Base-by-base conservation (phyloP, 2,888 invertebrate species). In the Aphidius colemani region DNA sequence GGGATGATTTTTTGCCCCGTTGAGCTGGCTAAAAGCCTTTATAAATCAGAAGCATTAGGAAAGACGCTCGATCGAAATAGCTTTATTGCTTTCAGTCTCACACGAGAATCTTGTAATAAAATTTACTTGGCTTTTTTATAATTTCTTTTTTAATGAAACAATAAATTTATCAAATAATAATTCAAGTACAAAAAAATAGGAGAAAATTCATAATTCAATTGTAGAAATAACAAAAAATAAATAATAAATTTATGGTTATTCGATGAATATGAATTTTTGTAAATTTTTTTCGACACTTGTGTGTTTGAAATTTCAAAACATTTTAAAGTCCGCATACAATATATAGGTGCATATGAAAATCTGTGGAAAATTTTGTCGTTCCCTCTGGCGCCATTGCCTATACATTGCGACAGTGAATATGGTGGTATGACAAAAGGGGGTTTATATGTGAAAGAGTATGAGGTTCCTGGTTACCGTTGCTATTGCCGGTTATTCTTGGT, bases 21-120 rank as follows among this genome's bases (percentile, higher is more conserved):
- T 50, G 57, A 49, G 63, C 61, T 75, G 70, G 76, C 80, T 82
- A 81, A 82, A 82, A 82, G 82, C 81, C 74, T 72, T 75, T 78
- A 82, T 82, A 82, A 82, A 82, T 82, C 82, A 81, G 73, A 73
- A 74, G 74, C 74, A 9, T 30, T 30, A 59, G 53, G 67, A 69
- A 65, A 68, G 71, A 62, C 59, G 66, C 63, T 66, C 76, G 72
- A 76, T 75, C 78, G 74, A 46, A 46, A 76, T 77, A 80, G 74
- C 72, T 75, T 72, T 57, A 30, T 57, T 70, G 73, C 69, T 69
- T 69, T 69, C 67, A 67, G 63, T 68, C 67, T 67, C 66, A 64
- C 64, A 30, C 30, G 5, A 30, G 30, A 30, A 30, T 30, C 5
- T 30, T 30, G 30, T 30, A 30, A 30, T 30, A 30, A 30, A 30